A percentile compares a stretch with the other conserved stretches of the same genome.
phyloP scores from a whole-genome alignment of 2,797 vertebrate genomes.

The Ammospiza maritima region DNA sequence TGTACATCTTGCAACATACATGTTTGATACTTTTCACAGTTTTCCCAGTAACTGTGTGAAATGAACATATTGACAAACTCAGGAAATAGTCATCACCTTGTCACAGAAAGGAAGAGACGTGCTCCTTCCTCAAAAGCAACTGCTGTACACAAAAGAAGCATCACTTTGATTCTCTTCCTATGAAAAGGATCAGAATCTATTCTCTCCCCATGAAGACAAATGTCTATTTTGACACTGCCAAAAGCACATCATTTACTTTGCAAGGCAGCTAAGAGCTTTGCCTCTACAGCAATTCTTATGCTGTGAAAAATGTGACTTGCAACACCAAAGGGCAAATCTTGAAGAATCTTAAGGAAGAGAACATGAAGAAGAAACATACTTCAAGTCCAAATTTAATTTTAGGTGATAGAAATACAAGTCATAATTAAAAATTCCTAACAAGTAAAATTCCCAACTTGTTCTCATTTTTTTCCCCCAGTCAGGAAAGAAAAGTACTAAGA shows the following conservation, averaged over 20 bases:
- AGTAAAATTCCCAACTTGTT: not conserved
- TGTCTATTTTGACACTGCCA: not conserved
- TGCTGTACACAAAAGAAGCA: not conserved
- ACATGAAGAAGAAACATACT: not conserved
- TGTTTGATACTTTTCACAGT: slow-evolving; percentile 35
- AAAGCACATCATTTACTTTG: not conserved
- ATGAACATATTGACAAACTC: slow-evolving; percentile 30
- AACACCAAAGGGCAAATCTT: not conserved
- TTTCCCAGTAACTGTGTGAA: slow-evolving; percentile 48
- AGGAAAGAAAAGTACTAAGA: not conserved
- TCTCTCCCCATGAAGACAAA: not conserved
- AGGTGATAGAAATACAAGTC: not conserved
- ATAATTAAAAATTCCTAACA: not conserved
- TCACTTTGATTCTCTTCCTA: not conserved
- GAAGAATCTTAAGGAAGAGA: not conserved
- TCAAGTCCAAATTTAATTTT: not conserved
- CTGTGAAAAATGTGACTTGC: not conserved
- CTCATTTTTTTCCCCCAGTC: not conserved
- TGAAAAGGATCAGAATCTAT: not conserved
- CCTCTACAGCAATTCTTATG: not conserved
- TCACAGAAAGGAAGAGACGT: not conserved
- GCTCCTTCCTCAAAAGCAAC: not conserved
- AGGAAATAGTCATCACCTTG: not conserved
- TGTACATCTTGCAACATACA: slow-evolving; percentile 73
- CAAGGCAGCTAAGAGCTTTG: not conserved